Base-by-base conservation (phyloP, 2,113 vertebrate species). In the Chloroceryle aenea region DNA sequence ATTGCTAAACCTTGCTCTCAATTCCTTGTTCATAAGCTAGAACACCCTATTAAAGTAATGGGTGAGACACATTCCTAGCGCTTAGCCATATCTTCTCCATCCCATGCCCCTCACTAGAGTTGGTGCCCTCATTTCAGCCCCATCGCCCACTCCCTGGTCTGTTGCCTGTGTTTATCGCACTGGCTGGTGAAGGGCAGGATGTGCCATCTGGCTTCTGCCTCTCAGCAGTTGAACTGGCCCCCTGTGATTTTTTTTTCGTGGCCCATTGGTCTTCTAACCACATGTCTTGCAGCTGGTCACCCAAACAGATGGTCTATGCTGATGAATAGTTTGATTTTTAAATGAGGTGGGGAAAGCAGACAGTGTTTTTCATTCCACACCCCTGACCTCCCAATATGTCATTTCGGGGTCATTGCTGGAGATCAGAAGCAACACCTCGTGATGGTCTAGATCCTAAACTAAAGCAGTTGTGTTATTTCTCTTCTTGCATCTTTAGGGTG, bases 201-300 rank as follows among this genome's bases (percentile, higher is more conserved):
- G 42, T 78, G 52, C 66, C 95, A 96, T 93, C 90, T 97, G 96
- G 84, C 72, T 89, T 26, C 74, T 88, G 59, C 50, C 29, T 43
- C 32, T 29, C 32, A 14, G 56, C 52, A 0, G 6, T 63, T 40
- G 30, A 77, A 48, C 84, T 0, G 0, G 29, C 58, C 71, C 1
- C 68, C 86, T 0, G 0, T 15, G 30, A 9, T 82, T 85, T 19
- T 20, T 82, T 89, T 88, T 90, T 83, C 3, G 6, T 90, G 90
- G 66, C 75, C 87, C 5, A 7, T 69, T 94, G 90, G 78, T 61
- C 76, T 85, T 47, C 78, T 43, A 25, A 68, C 92, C 53, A 19
- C 12, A 18, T 20, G 4, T 67, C 87, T 95, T 87, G 95, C 95
- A 95, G 92, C 90, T 94, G 93, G 87, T 82, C 13, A 2, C 74